Percentiles rank a stretch among this genome's conserved stretches.
Evolutionary conservation across 2,797 vertebrate genomes (phyloP).

Genomic region (Distichodus sexfasciatus): DNA sequence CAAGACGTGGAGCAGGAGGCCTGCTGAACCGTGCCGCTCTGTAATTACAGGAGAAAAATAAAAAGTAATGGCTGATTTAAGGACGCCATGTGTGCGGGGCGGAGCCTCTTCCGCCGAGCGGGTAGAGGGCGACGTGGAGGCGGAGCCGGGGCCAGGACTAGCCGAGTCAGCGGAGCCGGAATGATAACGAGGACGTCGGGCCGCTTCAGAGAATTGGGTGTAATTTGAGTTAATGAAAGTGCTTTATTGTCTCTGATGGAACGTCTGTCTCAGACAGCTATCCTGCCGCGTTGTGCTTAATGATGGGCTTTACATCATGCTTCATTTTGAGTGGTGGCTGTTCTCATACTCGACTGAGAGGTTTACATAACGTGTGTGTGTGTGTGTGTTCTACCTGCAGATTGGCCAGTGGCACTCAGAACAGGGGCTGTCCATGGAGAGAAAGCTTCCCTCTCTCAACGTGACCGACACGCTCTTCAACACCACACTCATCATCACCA

Average conservation of each 20-base stretch:
- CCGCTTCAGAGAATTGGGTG: conserved; percentile 59
- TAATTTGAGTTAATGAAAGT: conserved; percentile 73
- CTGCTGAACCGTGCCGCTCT: conserved; percentile 42
- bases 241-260: conserved; percentile 70
- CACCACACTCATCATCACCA: conserved; percentile 93
- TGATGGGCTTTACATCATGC: conserved; percentile 18
- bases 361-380: conserved; percentile 24
- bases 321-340: conserved; percentile 25
- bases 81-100: conserved; percentile 31
- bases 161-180: conserved; percentile 46
- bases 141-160: conserved; percentile 32
- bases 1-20: conserved; percentile 39
- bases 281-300: conserved; percentile 50
- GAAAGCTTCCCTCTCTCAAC: conserved; percentile 87
- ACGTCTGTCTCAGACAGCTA: conserved; percentile 52
- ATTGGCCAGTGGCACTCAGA: conserved; percentile 97
- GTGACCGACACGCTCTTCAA: conserved; percentile 96
- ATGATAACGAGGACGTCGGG: conserved; percentile 62
- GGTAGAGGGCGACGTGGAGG: conserved; percentile 20
- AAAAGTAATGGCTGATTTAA: conserved; percentile 44
- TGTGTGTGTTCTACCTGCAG: conserved; percentile 68
- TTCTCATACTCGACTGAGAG: conserved; percentile 19
- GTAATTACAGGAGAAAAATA: conserved; percentile 48
- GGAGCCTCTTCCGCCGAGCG: conserved; percentile 24
- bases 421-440: conserved; percentile 93